Evolutionary conservation across 2,888 invertebrate species (phyloP).

Genomic region (Microplitis manilae): DNA sequence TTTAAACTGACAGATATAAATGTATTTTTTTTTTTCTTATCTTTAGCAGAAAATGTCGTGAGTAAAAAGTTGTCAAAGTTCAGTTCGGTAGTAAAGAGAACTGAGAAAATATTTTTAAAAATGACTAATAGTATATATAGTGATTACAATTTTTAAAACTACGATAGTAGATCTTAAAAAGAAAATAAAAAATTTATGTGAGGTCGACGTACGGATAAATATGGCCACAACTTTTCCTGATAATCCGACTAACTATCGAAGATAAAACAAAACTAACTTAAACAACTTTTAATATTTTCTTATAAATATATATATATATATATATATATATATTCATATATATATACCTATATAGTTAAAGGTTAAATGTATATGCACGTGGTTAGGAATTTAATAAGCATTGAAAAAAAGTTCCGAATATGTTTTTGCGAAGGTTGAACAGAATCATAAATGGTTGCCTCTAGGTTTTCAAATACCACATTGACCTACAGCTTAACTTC

Average conservation of each 20-base stretch:
- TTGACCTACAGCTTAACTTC: conserved; percentile 26
- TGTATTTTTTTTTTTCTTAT: neutral
- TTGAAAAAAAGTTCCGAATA: conserved; percentile 26
- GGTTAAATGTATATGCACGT: conserved; percentile 15
- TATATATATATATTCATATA: neutral
- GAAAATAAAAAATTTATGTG: neutral
- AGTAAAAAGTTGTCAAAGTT: neutral
- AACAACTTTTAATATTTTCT: neutral
- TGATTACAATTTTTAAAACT: neutral
- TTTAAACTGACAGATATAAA: neutral
- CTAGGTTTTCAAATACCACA: conserved; percentile 30
- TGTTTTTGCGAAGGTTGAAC: conserved; percentile 15
- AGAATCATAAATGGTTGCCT: conserved; percentile 24
- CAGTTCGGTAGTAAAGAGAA: neutral
- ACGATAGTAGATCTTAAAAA: neutral
- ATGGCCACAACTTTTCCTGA: conserved; percentile 21
- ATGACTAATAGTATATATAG: neutral
- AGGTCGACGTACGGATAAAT: conserved; percentile 26
- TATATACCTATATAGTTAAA: conserved; percentile 8
- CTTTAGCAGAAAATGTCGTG: neutral
- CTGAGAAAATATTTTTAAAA: neutral
- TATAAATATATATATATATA: neutral
- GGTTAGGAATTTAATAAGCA: conserved; percentile 26
- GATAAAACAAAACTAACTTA: conserved; percentile 10
- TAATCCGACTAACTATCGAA: conserved; percentile 17